phyloP scores from a whole-genome alignment of 2,113 vertebrate genomes.

The Buteo buteo region DNA sequence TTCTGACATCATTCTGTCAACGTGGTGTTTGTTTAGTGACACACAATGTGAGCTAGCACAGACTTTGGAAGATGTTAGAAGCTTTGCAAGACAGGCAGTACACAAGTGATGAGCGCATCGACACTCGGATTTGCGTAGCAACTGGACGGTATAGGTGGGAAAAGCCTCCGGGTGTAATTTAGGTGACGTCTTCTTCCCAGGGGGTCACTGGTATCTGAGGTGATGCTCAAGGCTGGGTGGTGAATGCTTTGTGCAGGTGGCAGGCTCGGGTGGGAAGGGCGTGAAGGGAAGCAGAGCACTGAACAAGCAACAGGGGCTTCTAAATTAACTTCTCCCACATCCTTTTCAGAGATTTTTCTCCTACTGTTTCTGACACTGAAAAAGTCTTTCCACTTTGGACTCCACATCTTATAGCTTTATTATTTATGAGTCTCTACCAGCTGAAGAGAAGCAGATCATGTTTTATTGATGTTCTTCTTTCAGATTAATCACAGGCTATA shows the following conservation, averaged over 20 bases:
- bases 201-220: background rate
- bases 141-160: background rate
- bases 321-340: background rate
- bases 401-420: background rate
- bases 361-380: background rate
- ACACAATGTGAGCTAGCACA: accelerated
- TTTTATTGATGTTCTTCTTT: conserved; percentile 3
- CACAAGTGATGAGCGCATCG: accelerated
- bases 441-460: background rate
- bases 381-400: background rate
- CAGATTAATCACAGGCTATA: background rate
- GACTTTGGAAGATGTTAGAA: background rate
- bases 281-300: background rate
- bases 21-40: accelerated
- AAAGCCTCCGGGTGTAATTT: background rate
- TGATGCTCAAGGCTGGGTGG: background rate
- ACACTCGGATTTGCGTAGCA: accelerated
- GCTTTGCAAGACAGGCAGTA: background rate
- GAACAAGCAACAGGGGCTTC: background rate
- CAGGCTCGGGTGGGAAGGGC: background rate
- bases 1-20: accelerated
- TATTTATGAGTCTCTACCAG: conserved; percentile 1
- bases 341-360: background rate
- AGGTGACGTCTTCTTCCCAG: background rate
- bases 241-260: background rate